phyloP scores from a whole-genome alignment of 1,140 invertebrate species.

The Megalopta genalis region DNA sequence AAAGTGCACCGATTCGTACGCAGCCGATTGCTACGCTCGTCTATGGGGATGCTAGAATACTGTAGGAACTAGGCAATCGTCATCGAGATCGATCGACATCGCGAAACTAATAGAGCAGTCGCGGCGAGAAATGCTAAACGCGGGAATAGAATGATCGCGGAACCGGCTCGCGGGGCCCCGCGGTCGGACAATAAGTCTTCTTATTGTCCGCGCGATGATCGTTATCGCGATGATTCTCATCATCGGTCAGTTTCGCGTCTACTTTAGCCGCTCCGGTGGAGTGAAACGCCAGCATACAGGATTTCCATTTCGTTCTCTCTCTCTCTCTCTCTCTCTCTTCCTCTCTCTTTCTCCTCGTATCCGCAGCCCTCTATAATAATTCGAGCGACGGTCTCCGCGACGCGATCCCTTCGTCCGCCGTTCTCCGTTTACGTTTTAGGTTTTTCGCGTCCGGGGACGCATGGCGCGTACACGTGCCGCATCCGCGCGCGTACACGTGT shows the following conservation, averaged over 20 bases:
- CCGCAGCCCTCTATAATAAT: constrained; percentile 13
- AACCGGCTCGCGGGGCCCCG: neutral
- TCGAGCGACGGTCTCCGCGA: constrained; percentile 8
- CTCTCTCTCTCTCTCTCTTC: no score
- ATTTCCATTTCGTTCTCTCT: neutral
- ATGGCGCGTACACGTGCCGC: constrained; percentile 25
- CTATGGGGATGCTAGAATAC: constrained; percentile 5
- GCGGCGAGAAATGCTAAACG: neutral
- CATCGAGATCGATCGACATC: constrained; percentile 6
- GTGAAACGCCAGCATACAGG: constrained; percentile 33
- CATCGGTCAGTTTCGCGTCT: neutral
- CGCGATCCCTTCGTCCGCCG: constrained; percentile 28
- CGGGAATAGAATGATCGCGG: neutral
- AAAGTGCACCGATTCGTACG: neutral
- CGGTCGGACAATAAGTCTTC: neutral
- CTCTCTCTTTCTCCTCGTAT: neutral
- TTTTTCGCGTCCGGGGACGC: neutral
- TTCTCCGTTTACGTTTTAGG: neutral
- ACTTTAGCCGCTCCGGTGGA: neutral
- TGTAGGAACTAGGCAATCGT: constrained; percentile 20
- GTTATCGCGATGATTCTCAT: neutral
- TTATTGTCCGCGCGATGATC: no score
- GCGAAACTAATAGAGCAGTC: neutral
- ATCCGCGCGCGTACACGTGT: constrained; percentile 25
- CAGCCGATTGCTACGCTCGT: neutral